A percentile compares a stretch with the other conserved stretches of the same genome.
Evolutionary conservation across 2,113 vertebrate genomes (phyloP).

Genomic region (Sceloporus tristichus): DNA sequence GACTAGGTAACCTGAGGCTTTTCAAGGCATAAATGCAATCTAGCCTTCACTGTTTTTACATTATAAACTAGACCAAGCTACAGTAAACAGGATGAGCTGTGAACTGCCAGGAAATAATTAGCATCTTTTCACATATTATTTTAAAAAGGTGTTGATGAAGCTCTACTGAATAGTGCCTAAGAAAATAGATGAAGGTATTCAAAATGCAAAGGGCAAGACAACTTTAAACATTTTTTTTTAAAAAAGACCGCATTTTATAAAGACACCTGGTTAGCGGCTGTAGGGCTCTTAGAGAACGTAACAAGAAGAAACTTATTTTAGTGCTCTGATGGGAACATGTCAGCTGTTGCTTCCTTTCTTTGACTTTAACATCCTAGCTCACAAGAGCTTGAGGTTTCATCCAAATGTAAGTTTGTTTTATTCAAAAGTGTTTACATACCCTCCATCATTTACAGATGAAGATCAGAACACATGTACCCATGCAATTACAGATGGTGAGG

Average conservation of each 20-base stretch:
- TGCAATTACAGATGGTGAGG: no score
- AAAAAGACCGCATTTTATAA: neutral
- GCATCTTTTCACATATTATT: neutral
- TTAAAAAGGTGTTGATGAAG: neutral
- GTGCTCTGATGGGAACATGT: no score
- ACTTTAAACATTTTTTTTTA: neutral
- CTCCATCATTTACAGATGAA: no score
- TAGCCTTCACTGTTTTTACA: neutral
- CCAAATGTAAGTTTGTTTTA: neutral
- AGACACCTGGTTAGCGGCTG: neutral
- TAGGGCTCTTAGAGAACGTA: no score
- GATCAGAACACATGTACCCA: no score
- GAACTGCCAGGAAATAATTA: slow-evolving; percentile 14
- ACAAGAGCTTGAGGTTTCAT: neutral
- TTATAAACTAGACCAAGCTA: neutral
- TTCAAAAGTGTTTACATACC: neutral
- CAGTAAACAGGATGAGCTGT: neutral
- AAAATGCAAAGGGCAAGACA: no score
- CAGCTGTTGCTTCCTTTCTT: neutral
- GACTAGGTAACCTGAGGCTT: neutral
- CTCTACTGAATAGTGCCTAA: neutral
- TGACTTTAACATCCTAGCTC: neutral
- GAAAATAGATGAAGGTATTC: neutral
- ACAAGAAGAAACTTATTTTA: no score
- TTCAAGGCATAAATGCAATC: neutral